Conservation (phyloP, 2,797 vertebrate genomes). For the Spondyliosoma cantharus region DNA sequence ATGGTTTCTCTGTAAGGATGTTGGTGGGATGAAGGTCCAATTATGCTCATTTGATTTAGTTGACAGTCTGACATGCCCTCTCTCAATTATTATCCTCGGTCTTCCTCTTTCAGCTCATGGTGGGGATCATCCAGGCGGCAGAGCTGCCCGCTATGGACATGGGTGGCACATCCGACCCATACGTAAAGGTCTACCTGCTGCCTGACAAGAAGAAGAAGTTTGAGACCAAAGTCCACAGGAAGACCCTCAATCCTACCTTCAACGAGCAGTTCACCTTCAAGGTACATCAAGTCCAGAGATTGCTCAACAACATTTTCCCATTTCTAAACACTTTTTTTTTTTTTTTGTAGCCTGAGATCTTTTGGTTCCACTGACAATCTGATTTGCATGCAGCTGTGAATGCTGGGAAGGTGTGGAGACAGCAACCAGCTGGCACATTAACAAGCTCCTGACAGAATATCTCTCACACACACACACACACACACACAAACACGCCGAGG, state of each 20-base stretch:
- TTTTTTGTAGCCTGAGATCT: slow-evolving; percentile 30
- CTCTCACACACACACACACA: slow-evolving; percentile 32
- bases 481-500: slow-evolving; percentile 46
- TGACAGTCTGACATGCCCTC: slow-evolving; percentile 12
- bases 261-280: slow-evolving; percentile 99
- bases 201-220: slow-evolving; percentile 99
- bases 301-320: slow-evolving; percentile 15
- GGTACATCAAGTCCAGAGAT: slow-evolving; percentile 50
- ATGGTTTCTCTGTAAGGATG: slow-evolving; percentile 26
- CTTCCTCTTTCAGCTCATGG: slow-evolving; percentile 88
- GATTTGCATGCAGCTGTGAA: slow-evolving; percentile 77
- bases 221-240: slow-evolving; percentile 98
- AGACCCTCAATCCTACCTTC: slow-evolving; percentile 98
- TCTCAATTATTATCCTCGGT: not conserved
- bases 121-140: slow-evolving; percentile 98
- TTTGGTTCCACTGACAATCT: slow-evolving; percentile 68
- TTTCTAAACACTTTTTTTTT: not conserved
- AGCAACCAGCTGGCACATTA: slow-evolving; percentile 81
- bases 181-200: slow-evolving; percentile 97
- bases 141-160: slow-evolving; percentile 98
- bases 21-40: slow-evolving; percentile 46
- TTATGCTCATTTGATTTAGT: slow-evolving; percentile 10
- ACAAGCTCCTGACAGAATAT: slow-evolving; percentile 77
- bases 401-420: slow-evolving; percentile 74
- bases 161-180: slow-evolving; percentile 98